Conservation (phyloP, 2,113 vertebrate species). For the Abramis brama region DNA sequence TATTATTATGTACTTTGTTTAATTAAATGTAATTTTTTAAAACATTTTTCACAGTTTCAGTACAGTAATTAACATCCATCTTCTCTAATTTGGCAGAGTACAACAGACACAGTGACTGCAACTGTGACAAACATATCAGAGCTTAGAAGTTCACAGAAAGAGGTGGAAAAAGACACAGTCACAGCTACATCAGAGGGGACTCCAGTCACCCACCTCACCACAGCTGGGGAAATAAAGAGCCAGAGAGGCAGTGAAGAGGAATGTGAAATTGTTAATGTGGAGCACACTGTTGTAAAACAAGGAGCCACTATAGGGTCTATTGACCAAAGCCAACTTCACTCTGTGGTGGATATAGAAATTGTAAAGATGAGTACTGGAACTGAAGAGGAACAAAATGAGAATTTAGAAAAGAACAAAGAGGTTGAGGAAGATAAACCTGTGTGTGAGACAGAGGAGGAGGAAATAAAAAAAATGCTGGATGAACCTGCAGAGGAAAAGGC, state of each 20-base stretch:
- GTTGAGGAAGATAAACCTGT: constrained; percentile 15
- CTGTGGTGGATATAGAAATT: constrained; percentile 56
- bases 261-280: neutral
- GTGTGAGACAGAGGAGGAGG: constrained; percentile 1
- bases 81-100: constrained; percentile 44
- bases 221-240: constrained; percentile 27
- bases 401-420: neutral
- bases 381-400: constrained; percentile 43
- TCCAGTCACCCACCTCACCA: neutral
- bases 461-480: neutral
- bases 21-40: neutral
- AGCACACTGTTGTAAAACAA: constrained; percentile 12
- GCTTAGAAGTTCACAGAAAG: constrained; percentile 7
- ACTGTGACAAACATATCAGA: neutral
- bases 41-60: neutral
- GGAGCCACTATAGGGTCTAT: constrained; percentile 16
- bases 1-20: neutral
- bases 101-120: neutral
- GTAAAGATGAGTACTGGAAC: constrained; percentile 57
- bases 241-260: constrained; percentile 17
- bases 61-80: neutral
- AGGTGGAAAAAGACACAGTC: constrained; percentile 37
- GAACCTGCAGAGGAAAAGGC: constrained; percentile 15
- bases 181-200: constrained; percentile 31
- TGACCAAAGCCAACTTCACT: constrained; percentile 23